Conservation (phyloP, 2,888 invertebrate species). For the Drosophila paracracens region DNA sequence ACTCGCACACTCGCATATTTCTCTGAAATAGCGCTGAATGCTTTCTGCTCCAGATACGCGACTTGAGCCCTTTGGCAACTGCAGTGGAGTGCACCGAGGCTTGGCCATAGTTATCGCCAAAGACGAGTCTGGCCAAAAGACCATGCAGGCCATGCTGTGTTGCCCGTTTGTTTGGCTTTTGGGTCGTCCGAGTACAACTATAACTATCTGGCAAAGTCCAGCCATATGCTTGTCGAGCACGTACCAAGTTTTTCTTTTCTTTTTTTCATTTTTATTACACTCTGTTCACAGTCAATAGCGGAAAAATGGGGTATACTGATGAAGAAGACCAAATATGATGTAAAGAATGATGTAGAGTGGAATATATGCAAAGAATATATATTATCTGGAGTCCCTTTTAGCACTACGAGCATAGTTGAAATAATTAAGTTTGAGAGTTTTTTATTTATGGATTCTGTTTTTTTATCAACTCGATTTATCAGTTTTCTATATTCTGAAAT, state of each 20-base stretch:
- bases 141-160: conserved; percentile 3
- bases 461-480: not conserved
- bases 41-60: conserved; percentile 74
- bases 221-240: conserved; percentile 56
- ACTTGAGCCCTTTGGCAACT: conserved; percentile 67
- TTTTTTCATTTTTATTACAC: not conserved
- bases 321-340: not conserved
- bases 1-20: conserved; percentile 8
- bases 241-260: conserved; percentile 52
- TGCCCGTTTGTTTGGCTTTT: conserved; percentile 31
- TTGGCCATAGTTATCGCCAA: conserved; percentile 33
- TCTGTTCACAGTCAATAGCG: not conserved
- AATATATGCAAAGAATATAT: not conserved
- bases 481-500: not conserved
- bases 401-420: not conserved
- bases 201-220: conserved; percentile 47
- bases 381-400: not conserved
- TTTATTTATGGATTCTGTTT: not conserved
- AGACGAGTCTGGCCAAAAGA: conserved; percentile 32
- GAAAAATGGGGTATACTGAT: not conserved
- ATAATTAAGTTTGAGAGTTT: not conserved
- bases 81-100: conserved; percentile 77
- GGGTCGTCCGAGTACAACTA: conserved; percentile 13
- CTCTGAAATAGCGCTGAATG: conserved; percentile 35
- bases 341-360: not conserved